Evolutionary conservation across 2,888 invertebrate genomes (phyloP).

Genomic region (Metellina segmentata): DNA sequence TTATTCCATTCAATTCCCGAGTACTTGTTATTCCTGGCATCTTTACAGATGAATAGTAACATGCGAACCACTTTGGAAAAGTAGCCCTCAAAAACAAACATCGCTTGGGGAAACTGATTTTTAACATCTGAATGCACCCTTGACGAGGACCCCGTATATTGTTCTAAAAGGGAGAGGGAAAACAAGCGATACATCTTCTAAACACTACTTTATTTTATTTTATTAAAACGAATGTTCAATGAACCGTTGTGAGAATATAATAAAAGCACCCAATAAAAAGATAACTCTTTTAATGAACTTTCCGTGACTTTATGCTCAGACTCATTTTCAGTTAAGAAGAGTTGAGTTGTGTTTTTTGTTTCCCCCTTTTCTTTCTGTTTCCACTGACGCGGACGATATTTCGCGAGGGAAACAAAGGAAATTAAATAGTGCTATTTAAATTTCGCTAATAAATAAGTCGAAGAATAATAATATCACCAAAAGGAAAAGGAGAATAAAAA

Average conservation of each 20-base stretch:
- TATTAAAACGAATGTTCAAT: constrained; percentile 36
- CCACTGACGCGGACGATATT: constrained; percentile 35
- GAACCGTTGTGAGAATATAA: constrained; percentile 20
- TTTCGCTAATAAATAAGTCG: constrained; percentile 48
- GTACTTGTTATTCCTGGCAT: constrained; percentile 27
- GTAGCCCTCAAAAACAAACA: not conserved
- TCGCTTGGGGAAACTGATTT: constrained; percentile 1
- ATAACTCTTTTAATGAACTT: constrained; percentile 38
- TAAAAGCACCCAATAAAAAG: constrained; percentile 32
- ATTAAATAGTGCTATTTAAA: constrained; percentile 52
- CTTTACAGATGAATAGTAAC: constrained; percentile 39
- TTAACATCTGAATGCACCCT: constrained; percentile 56
- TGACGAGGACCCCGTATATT: constrained; percentile 4
- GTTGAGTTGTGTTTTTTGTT: constrained; percentile 23
- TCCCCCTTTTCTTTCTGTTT: constrained; percentile 6
- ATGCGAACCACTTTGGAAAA: constrained; percentile 21
- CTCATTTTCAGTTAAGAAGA: not conserved
- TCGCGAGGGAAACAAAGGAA: constrained; percentile 52
- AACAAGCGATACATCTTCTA: constrained; percentile 19
- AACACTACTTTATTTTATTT: not conserved
- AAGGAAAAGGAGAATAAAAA: constrained; percentile 3
- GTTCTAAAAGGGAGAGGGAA: constrained; percentile 34
- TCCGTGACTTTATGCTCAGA: constrained; percentile 49
- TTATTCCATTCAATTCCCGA: not conserved
- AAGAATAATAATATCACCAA: constrained; percentile 45